Evolutionary conservation across 2,797 vertebrate species (phyloP).

Genomic region (Hypotaenidia okinawae): DNA sequence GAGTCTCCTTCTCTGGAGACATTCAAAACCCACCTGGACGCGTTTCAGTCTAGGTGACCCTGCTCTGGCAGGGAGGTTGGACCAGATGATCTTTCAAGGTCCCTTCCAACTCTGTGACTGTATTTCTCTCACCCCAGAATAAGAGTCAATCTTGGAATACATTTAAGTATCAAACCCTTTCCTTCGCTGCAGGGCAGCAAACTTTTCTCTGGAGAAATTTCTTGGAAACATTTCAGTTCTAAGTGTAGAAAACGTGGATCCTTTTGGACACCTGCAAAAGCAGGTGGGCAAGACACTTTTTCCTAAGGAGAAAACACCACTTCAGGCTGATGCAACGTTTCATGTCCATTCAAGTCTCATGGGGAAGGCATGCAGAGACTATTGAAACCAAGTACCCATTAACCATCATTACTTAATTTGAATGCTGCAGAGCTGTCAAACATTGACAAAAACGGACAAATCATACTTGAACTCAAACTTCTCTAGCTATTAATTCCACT

Average conservation of each 20-base stretch:
- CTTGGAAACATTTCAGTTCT: background rate
- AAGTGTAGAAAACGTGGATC: background rate
- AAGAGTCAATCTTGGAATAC: background rate
- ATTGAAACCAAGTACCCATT: background rate
- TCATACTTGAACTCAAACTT: background rate
- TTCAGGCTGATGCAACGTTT: background rate
- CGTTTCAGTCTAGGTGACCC: too few species aligned
- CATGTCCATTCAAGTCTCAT: conserved; percentile 40
- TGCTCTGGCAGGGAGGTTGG: too few species aligned
- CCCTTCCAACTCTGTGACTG: too few species aligned
- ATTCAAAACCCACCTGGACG: too few species aligned
- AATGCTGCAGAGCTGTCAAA: background rate
- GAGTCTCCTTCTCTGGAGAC: too few species aligned
- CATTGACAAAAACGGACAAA: background rate
- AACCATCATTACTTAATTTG: background rate
- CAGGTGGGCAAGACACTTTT: background rate
- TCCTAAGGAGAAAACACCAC: background rate
- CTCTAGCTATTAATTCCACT: conserved; percentile 17
- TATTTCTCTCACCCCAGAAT: background rate
- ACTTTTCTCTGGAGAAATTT: background rate
- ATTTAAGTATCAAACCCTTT: background rate
- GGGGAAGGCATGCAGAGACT: conserved; percentile 43
- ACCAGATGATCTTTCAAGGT: too few species aligned
- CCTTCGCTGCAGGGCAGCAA: background rate
- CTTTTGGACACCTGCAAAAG: background rate